These are phyloP conservation scores for Lepidurus apus DNA, from an alignment of 1,140 invertebrate genomes.

Conservation along the genomic window DNA sequence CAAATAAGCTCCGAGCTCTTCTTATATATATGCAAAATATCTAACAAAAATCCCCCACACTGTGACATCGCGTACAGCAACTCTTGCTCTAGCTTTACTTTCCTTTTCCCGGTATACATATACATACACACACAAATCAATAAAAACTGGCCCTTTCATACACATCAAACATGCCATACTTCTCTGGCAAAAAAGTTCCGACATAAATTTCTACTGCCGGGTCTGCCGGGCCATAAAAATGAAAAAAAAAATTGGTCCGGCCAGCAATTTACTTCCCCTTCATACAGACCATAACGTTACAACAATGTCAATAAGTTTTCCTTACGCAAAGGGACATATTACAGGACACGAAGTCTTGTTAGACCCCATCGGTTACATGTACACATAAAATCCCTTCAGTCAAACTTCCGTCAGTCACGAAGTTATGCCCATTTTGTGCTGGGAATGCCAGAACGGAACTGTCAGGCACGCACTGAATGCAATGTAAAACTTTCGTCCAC, in stretches of 20 bases:
- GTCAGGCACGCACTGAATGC: neutral
- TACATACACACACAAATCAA: conserved; percentile 10
- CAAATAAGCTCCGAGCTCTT: conserved; percentile 16
- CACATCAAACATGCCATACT: conserved; percentile 13
- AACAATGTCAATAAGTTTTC: conserved; percentile 14
- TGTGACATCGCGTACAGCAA: conserved; percentile 6
- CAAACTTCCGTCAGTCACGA: conserved; percentile 21
- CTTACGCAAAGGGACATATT: neutral
- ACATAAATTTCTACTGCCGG: conserved; percentile 15
- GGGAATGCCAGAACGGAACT: neutral
- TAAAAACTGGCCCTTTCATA: conserved; percentile 16
- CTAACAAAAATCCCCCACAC: neutral
- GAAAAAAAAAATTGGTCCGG: conserved; percentile 19
- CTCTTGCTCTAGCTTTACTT: neutral
- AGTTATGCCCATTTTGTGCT: conserved; percentile 14
- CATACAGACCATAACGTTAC: conserved; percentile 3
- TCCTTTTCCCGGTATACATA: neutral
- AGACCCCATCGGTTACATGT: neutral
- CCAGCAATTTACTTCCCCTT: neutral
- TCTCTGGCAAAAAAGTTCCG: neutral
- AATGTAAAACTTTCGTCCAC: neutral
- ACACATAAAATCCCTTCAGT: neutral
- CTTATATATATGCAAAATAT: conserved; percentile 16
- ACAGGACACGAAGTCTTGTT: neutral
- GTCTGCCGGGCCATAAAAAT: neutral